A percentile compares a stretch with the other conserved stretches of the same genome.
phyloP scores from a whole-genome alignment of 2,113 vertebrate species.

The Oryctolagus cuniculus region mOryCun1.1 NC_091436.1:73930501-73931000 shows the following conservation, averaged over 20 bases:
- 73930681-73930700: neutral
- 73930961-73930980: conserved; percentile 28
- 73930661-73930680: neutral
- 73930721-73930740: conserved; percentile 2
- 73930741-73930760: neutral
- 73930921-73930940: neutral
- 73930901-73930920: conserved; percentile 46
- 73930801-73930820: neutral
- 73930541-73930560: neutral
- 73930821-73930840: neutral
- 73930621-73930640: neutral
- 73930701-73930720: conserved; percentile 41
- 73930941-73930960: neutral
- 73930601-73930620: neutral
- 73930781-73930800: neutral
- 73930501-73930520: conserved; percentile 5
- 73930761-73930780: neutral
- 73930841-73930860: neutral
- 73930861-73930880: neutral
- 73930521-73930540: conserved; percentile 1
- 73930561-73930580: neutral
- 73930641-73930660: conserved; percentile 27
- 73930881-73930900: neutral
- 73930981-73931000: neutral
- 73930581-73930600: conserved; percentile 19